Percentiles rank a stretch among this genome's conserved stretches.
Conservation (phyloP, 2,888 invertebrate genomes). For the Agriopis aurantiaria region DNA sequence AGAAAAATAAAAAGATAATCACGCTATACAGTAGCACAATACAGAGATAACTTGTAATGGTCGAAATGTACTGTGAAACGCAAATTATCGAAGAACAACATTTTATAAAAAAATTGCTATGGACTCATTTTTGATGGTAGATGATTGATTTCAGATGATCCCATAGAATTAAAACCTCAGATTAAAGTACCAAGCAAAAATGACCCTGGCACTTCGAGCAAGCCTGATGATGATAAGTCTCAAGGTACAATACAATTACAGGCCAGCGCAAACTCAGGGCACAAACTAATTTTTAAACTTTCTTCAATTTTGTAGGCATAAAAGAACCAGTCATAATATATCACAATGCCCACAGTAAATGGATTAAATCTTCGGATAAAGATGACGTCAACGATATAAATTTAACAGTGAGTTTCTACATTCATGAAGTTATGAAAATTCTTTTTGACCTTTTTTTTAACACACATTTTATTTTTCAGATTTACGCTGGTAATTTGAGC, state of each 20-base stretch:
- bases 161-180: constrained; percentile 22
- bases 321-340: constrained; percentile 66
- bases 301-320: constrained; percentile 35
- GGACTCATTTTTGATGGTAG: too few species aligned
- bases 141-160: constrained; percentile 30
- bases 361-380: constrained; percentile 75
- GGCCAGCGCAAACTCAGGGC: too few species aligned
- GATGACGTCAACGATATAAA: constrained; percentile 79
- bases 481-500: constrained; percentile 76
- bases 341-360: constrained; percentile 79
- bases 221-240: constrained; percentile 50
- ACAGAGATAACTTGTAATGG: too few species aligned
- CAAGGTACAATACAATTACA: constrained; percentile 45
- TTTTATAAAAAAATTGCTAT: too few species aligned
- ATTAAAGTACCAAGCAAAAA: constrained; percentile 15
- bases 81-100: too few species aligned
- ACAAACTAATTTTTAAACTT: neutral
- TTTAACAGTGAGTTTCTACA: constrained; percentile 71
- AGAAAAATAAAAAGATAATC: too few species aligned
- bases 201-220: constrained; percentile 62
- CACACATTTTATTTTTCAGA: constrained; percentile 50
- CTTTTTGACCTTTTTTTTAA: neutral
- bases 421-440: neutral
- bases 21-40: too few species aligned
- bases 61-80: too few species aligned